These are phyloP conservation scores for Drosophila suboccidentalis DNA, from an alignment of 2,888 invertebrate species.

Conservation along the genomic window DNA sequence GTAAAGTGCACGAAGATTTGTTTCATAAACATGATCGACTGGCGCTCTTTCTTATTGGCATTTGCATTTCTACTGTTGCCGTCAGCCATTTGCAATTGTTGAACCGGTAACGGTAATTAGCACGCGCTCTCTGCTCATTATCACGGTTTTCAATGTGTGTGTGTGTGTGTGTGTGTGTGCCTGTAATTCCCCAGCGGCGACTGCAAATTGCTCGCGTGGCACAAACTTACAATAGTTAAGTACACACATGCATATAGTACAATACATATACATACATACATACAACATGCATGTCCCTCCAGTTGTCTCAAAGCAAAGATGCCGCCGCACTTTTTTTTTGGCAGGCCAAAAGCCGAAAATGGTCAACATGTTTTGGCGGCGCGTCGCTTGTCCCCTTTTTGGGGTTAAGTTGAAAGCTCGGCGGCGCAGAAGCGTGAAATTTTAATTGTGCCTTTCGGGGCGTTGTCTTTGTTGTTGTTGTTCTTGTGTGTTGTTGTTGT, in stretches of 20 bases:
- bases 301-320: conserved; percentile 64
- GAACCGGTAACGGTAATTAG: conserved; percentile 65
- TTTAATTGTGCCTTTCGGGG: conserved; percentile 80
- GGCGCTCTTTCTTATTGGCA: conserved; percentile 8
- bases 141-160: conserved; percentile 51
- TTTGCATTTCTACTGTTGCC: conserved; percentile 1
- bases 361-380: conserved; percentile 56
- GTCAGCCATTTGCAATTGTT: conserved; percentile 33
- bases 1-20: background rate
- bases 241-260: background rate
- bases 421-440: conserved; percentile 69
- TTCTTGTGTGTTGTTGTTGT: conserved; percentile 5
- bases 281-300: conserved; percentile 15
- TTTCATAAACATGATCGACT: background rate
- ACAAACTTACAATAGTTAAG: conserved; percentile 18
- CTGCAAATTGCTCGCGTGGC: conserved; percentile 72
- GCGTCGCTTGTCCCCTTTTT: conserved; percentile 59
- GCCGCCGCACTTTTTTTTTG: conserved; percentile 56
- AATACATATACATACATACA: background rate
- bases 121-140: conserved; percentile 66
- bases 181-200: conserved; percentile 50
- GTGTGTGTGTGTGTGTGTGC: conserved; percentile 35
- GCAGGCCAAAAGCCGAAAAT: conserved; percentile 56
- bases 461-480: conserved; percentile 46
- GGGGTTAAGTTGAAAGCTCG: conserved; percentile 37